A percentile compares a stretch with the other conserved stretches of the same genome.
Evolutionary conservation across 2,113 vertebrate genomes (phyloP).

Genomic region (Misgurnus anguillicaudatus): DNA sequence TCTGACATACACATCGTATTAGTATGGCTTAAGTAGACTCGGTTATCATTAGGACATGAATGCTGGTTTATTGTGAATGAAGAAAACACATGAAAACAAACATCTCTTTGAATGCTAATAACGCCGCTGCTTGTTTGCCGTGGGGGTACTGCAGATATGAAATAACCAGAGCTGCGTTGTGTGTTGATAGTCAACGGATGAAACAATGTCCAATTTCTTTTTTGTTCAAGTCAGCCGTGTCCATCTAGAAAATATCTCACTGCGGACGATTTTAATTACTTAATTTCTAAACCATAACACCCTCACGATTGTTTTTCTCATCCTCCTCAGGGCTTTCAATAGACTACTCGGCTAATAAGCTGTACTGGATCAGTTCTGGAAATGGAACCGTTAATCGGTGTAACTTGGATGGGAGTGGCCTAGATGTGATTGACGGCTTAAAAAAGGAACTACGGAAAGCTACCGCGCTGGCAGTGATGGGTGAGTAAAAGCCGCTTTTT

Average conservation of each 20-base stretch:
- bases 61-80: slow-evolving; percentile 23
- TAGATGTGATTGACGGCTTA: slow-evolving; percentile 86
- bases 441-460: slow-evolving; percentile 85
- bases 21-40: slow-evolving; percentile 15
- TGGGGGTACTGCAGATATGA: slow-evolving; percentile 20
- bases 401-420: slow-evolving; percentile 82
- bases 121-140: neutral
- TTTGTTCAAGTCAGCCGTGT: neutral
- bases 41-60: slow-evolving; percentile 16
- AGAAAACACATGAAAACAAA: slow-evolving; percentile 23
- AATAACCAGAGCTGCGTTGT: slow-evolving; percentile 1
- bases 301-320: neutral
- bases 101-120: slow-evolving; percentile 23
- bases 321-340: slow-evolving; percentile 78
- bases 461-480: slow-evolving; percentile 86
- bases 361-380: slow-evolving; percentile 89
- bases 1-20: neutral
- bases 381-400: slow-evolving; percentile 88
- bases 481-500: slow-evolving; percentile 70
- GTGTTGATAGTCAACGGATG: slow-evolving; percentile 18
- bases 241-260: neutral
- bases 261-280: neutral
- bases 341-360: slow-evolving; percentile 82
- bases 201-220: slow-evolving; percentile 7
- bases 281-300: neutral